Base-by-base conservation (phyloP, 1,140 invertebrate species). In the Halictus rubicundus region DNA sequence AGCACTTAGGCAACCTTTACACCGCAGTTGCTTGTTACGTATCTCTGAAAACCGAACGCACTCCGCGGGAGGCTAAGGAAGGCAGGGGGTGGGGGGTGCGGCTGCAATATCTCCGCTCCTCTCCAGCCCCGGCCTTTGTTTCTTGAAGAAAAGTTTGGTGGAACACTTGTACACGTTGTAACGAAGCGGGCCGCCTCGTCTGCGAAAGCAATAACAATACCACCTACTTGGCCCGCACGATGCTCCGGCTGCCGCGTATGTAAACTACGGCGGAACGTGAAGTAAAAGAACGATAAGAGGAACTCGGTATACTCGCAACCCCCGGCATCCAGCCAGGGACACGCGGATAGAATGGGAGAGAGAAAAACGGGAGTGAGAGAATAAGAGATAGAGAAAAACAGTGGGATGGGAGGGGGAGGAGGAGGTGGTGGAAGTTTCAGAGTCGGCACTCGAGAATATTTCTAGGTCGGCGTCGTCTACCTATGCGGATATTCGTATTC, bases 151-250 rank as follows among this genome's bases (percentile, higher is more conserved):
- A 82, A 78, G 59, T 82, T 82, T 72, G 80, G 76, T 32, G 52
- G 65, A 66, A 82, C 68, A 82, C 77, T 82, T 78, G 80, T 82
- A 79, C 76, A 61, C 64, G 80, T 82, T 73, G 76, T 82, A 82
- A 82, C 80, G 80, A 79, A 82, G 80, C 74, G 74, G 49, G 68
- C 60, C 64, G 77, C 39, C 76, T 77, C 66, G 76, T 78, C 76
- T 78, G 76, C 71, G 80, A 82, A 84, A 82, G 83, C 74, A 82
- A 84, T 84, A 84, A 84, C 83, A 82, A 84, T 84, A 82, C 74
- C 73, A 77, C 61, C 78, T 83, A 81, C 73, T 63, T 75, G 64
- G 79, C 73, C 72, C 69, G 69, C 63, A 59, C 80, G 80, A 71
- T 78, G 74, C 49, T 68, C 63, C 54, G 49, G 63, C 60, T 52